Percentiles rank a stretch among this genome's conserved stretches.
These are phyloP conservation scores for Hypsopygia costalis DNA, from an alignment of 2,888 invertebrate genomes.

Conservation along the genomic window DNA sequence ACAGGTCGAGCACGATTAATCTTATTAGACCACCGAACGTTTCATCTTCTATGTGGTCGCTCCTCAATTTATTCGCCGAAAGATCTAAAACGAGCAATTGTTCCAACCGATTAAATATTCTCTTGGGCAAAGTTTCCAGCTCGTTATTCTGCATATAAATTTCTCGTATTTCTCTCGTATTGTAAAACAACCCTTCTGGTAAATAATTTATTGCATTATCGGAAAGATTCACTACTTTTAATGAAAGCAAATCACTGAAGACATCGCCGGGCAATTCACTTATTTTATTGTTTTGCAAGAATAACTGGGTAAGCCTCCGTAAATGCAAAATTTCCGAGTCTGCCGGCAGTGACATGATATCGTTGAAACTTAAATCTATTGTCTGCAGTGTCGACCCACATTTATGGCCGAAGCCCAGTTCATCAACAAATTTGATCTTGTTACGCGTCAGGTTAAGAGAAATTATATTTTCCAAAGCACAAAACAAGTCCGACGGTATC, in stretches of 20 bases:
- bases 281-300: slow-evolving; percentile 91
- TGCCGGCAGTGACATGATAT: slow-evolving; percentile 86
- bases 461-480: slow-evolving; percentile 89
- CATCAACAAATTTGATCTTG: slow-evolving; percentile 88
- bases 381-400: slow-evolving; percentile 87
- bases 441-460: slow-evolving; percentile 92
- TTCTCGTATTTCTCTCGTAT: slow-evolving; percentile 89
- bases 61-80: slow-evolving; percentile 91
- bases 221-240: slow-evolving; percentile 91
- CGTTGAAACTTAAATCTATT: slow-evolving; percentile 91
- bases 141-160: slow-evolving; percentile 93
- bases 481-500: slow-evolving; percentile 89
- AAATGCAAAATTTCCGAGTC: slow-evolving; percentile 88
- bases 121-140: slow-evolving; percentile 89
- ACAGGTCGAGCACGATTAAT: slow-evolving; percentile 91
- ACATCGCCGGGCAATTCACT: slow-evolving; percentile 88
- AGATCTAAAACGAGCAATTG: slow-evolving; percentile 92
- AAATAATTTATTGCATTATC: slow-evolving; percentile 91
- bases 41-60: slow-evolving; percentile 91
- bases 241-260: slow-evolving; percentile 87
- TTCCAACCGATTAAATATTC: slow-evolving; percentile 91
- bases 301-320: slow-evolving; percentile 88
- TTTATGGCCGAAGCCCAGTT: slow-evolving; percentile 84
- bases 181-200: slow-evolving; percentile 90
- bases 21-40: slow-evolving; percentile 93